Evolutionary conservation across 1,140 invertebrate species (phyloP), one percentile per base, ranked within the genome.

Genomic region (Drosophila bipectinata): DNA sequence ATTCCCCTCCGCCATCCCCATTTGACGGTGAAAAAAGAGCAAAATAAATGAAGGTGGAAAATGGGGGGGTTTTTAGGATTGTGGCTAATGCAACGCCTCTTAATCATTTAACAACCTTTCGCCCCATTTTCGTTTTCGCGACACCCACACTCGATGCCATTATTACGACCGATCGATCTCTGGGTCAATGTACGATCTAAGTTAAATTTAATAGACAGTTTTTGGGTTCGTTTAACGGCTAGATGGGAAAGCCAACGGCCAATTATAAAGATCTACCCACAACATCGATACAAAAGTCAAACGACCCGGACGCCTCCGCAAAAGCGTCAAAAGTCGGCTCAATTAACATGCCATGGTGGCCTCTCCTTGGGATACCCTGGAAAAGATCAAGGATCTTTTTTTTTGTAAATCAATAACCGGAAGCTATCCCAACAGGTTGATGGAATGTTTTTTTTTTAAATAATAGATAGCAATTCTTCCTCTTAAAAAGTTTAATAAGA

Each of bases 101-200:
- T 88, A 88, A 88, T 88, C 84, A 88, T 88, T 88, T 88, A 79
- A 79, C 83, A 88, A 88, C 84, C 83, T 88, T 88, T 88, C 83
- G 83, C 84, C 84, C 83, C 83, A 88, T 89, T 88, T 88, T 89
- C 71, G 63, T 77, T 83, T 88, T 83, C 62, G 71, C 67, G 53
- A 75, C 71, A 75, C 71, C 60, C 71, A 75, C 72, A 52, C 37
- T 14, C 9, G 8, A 24, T 15, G 32, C 15, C 41, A 44, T 44
- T 44, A 15, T 44, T 18, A 53, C 18, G 15, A 18, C 0, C 2
- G 41, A 47, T 47, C 44, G 58, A 73, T 74, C 52, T 45, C 4
- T 37, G 28, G 73, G 64, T 77, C 74, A 77, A 32, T 77, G 73
- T 57, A 77, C 73, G 62, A 55, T 77, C 62, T 56, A 57, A 63